Evolutionary conservation across 2,888 invertebrate species (phyloP).

Genomic region (Drosophila monieri): DNA sequence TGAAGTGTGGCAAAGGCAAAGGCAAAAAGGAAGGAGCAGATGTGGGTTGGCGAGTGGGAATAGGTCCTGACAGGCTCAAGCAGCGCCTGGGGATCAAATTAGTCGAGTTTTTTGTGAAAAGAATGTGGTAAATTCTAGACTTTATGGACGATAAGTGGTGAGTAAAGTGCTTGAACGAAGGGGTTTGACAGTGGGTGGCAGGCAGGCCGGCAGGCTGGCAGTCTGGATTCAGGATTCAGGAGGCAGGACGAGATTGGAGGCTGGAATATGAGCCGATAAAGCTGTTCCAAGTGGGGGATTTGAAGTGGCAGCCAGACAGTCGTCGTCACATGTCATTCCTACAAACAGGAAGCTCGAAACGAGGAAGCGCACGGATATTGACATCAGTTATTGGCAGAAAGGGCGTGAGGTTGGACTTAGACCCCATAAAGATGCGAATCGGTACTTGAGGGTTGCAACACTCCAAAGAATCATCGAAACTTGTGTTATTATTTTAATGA

Average conservation of each 20-base stretch:
- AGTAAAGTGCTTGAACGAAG: slow-evolving; percentile 49
- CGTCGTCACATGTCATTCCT: slow-evolving; percentile 61
- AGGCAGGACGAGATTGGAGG: neutral
- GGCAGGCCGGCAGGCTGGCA: slow-evolving; percentile 25
- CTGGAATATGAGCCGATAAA: slow-evolving; percentile 28
- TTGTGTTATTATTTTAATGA: slow-evolving; percentile 2
- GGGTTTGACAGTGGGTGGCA: slow-evolving; percentile 21
- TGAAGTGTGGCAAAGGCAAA: slow-evolving; percentile 36
- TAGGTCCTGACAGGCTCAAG: slow-evolving; percentile 49
- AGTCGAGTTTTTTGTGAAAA: slow-evolving; percentile 60
- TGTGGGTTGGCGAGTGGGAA: slow-evolving; percentile 1
- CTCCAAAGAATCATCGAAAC: neutral
- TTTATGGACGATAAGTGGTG: slow-evolving; percentile 58
- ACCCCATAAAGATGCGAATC: neutral
- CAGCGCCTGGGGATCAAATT: slow-evolving; percentile 75
- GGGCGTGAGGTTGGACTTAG: neutral
- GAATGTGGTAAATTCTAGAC: slow-evolving; percentile 64
- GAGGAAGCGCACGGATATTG: slow-evolving; percentile 50
- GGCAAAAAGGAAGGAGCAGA: neutral
- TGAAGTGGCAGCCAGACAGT: slow-evolving; percentile 45
- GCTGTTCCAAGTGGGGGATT: slow-evolving; percentile 12
- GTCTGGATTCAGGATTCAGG: neutral
- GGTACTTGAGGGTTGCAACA: neutral
- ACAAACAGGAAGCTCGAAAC: slow-evolving; percentile 46
- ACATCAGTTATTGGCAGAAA: slow-evolving; percentile 43